phyloP scores from a whole-genome alignment of 2,888 invertebrate genomes.

The Ochropleura plecta region DNA sequence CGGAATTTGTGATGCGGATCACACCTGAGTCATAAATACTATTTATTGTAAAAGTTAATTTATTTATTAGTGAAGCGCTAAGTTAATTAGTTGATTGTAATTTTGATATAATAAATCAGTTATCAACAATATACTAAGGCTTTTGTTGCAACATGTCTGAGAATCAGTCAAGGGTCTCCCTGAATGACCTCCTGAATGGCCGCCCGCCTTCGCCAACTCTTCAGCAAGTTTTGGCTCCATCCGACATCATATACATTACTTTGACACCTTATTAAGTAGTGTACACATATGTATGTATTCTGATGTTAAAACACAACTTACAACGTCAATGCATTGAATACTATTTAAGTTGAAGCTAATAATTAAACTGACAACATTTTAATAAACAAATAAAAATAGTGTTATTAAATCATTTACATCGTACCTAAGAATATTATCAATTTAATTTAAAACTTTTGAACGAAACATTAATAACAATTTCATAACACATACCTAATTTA shows the following conservation, averaged over 20 bases:
- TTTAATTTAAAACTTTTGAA: not conserved
- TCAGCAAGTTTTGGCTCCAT: too few species aligned
- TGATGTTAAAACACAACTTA: not conserved
- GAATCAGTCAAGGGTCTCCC: too few species aligned
- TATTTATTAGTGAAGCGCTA: too few species aligned
- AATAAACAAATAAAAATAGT: not conserved
- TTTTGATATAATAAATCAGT: too few species aligned
- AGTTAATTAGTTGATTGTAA: too few species aligned
- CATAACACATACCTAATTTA: not conserved
- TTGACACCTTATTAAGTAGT: not conserved
- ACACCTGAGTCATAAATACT: too few species aligned
- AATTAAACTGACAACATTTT: not conserved
- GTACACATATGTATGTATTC: not conserved
- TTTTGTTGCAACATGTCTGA: too few species aligned
- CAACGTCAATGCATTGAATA: not conserved
- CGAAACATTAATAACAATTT: conserved; percentile 11
- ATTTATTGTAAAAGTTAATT: too few species aligned
- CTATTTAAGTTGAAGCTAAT: not conserved
- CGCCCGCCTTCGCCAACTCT: too few species aligned
- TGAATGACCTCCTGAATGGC: too few species aligned
- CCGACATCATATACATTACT: not conserved
- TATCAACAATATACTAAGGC: too few species aligned
- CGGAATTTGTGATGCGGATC: too few species aligned
- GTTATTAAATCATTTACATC: not conserved
- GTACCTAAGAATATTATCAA: not conserved